Evolutionary conservation across 2,797 vertebrate species (phyloP).

Genomic region (Urocyon cinereoargenteus): DNA sequence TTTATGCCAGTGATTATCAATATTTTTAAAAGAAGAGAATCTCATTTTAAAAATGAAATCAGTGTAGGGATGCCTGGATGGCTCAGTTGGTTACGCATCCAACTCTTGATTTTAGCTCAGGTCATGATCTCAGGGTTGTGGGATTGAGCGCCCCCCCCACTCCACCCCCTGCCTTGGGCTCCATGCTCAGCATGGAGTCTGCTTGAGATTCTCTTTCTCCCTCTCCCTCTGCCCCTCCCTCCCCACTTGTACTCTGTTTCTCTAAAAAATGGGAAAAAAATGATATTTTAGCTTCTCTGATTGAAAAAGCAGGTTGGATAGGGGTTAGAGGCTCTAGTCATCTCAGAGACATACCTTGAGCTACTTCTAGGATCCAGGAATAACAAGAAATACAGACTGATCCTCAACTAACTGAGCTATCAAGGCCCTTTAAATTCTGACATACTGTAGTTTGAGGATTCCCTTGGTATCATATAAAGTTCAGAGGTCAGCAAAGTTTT

Average conservation of each 20-base stretch:
- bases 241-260: neutral
- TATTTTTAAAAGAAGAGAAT: slow-evolving; percentile 43
- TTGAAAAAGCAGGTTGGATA: neutral
- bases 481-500: slow-evolving; percentile 15
- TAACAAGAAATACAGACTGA: slow-evolving; percentile 9
- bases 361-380: neutral
- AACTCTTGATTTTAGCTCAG: neutral
- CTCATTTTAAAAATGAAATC: neutral
- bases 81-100: neutral
- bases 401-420: neutral
- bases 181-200: neutral
- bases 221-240: neutral
- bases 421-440: neutral
- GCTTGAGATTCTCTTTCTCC: neutral
- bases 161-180: neutral
- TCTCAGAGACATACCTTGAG: neutral
- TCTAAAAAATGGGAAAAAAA: neutral
- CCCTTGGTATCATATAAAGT: slow-evolving; percentile 23
- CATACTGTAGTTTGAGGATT: neutral
- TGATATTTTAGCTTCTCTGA: neutral
- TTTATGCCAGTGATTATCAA: slow-evolving; percentile 24
- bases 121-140: neutral
- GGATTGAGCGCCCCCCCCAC: neutral
- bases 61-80: neutral
- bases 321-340: neutral